Conservation (phyloP, 2,113 vertebrate genomes). For the Caranx ignobilis region DNA sequence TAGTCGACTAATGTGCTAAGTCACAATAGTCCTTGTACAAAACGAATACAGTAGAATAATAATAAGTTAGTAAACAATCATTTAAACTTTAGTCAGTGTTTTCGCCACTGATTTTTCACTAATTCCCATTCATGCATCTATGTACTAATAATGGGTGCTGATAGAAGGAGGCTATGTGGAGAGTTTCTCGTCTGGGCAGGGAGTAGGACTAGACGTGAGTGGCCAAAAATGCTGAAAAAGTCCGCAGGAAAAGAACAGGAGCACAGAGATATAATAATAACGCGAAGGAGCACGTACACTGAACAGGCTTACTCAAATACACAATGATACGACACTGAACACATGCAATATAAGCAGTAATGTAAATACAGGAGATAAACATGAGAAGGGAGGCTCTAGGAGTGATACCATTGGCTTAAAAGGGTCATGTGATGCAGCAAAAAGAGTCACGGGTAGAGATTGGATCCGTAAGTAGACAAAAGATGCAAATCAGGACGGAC, state of each 20-base stretch:
- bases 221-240: slow-evolving; percentile 70
- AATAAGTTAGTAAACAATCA: slow-evolving; percentile 81
- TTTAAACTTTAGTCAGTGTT: slow-evolving; percentile 72
- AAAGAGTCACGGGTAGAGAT: slow-evolving; percentile 83
- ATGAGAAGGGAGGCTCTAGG: slow-evolving; percentile 81
- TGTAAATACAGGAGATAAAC: slow-evolving; percentile 75
- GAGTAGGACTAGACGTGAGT: slow-evolving; percentile 72
- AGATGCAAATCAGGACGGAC: slow-evolving; percentile 72
- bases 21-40: slow-evolving; percentile 76
- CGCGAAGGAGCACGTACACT: slow-evolving; percentile 58
- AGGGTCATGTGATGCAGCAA: slow-evolving; percentile 87
- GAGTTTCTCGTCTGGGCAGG: slow-evolving; percentile 65
- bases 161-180: slow-evolving; percentile 73
- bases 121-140: slow-evolving; percentile 82
- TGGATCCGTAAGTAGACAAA: slow-evolving; percentile 74
- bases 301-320: slow-evolving; percentile 76
- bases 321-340: slow-evolving; percentile 73
- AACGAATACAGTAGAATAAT: slow-evolving; percentile 75
- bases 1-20: slow-evolving; percentile 76
- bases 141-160: slow-evolving; percentile 62
- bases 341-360: slow-evolving; percentile 80
- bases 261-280: slow-evolving; percentile 68
- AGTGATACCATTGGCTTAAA: slow-evolving; percentile 86
- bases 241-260: slow-evolving; percentile 69
- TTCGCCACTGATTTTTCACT: slow-evolving; percentile 71